These are phyloP conservation scores for Urosaurus nigricauda DNA, from an alignment of 2,797 vertebrate genomes.

Conservation along the genomic window DNA sequence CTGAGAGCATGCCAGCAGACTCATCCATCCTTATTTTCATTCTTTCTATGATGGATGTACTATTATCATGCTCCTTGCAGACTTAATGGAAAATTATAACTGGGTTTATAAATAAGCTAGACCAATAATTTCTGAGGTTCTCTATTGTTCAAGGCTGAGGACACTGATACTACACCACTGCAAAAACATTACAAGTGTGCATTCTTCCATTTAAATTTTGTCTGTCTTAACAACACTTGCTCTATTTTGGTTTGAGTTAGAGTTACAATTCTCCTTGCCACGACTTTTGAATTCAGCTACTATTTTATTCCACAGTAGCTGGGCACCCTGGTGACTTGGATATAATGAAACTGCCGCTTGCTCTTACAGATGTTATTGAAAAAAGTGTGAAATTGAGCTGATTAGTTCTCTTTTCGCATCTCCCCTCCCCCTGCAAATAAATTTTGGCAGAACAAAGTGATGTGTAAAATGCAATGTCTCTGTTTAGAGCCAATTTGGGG, in stretches of 20 bases:
- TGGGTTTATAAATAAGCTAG: constrained; percentile 8
- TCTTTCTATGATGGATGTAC: neutral
- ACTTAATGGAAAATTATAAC: constrained; percentile 15
- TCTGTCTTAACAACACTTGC: neutral
- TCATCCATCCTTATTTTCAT: constrained; percentile 7
- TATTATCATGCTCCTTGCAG: constrained; percentile 24
- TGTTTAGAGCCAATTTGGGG: neutral
- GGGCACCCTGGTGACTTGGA: neutral
- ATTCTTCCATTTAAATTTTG: neutral
- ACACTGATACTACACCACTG: no score
- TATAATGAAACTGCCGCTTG: neutral
- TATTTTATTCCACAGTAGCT: neutral
- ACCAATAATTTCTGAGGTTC: neutral
- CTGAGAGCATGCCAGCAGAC: neutral
- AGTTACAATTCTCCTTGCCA: neutral
- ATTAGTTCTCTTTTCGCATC: neutral
- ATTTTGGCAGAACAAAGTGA: neutral
- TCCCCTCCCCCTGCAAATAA: neutral
- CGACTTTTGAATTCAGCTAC: neutral
- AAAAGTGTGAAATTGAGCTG: neutral
- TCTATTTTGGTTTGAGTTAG: rapidly evolving
- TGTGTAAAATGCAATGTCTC: neutral
- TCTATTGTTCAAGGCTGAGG: neutral
- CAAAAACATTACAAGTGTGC: neutral
- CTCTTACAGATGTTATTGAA: neutral